Evolutionary conservation across 2,888 invertebrate genomes (phyloP), one percentile per base, ranked within the genome.

Genomic region (Scaptomyza polygonia): DNA sequence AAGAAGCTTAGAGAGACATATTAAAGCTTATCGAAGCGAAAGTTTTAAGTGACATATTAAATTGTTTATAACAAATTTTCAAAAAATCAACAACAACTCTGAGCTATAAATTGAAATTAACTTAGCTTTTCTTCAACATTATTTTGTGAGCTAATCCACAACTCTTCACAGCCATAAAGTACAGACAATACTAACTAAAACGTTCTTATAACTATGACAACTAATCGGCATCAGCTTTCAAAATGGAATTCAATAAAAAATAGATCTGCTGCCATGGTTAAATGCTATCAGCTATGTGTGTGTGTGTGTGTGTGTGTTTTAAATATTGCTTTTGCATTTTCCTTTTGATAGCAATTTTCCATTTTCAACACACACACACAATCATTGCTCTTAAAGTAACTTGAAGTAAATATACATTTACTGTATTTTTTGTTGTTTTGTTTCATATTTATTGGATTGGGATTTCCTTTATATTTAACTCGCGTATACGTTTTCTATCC

Each of bases 361-460:
- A 40, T 43, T 56, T 49, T 55, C n/a, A n/a, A n/a, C n/a, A 32
- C n/a, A n/a, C 25, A 25, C 39, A 27, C 49, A 55, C 42, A 42
- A 40, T 21, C 55, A 29, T 48, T 49, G 32, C 47, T 16, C 42
- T 52, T 14, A 40, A 29, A 36, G 51, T 47, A 40, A 52, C 40
- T 67, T 65, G 34, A 27, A 43, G 29, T 42, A 69, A 2, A 34
- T 21, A 34, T 34, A 34, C 7, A 34, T 36, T 5, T 34, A 14
- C 3, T 39, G 16, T 8, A 16, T 25, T 5, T 18, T 5, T 30
- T n/a, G 14, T 3, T 30, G n/a, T 32, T 21, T 62, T 27, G 5
- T 2, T 27, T 21, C 40, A 44, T 66, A 32, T 48, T 61, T 58
- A 65, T 67, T 69, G 84, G 84, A 34, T 81, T 84, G 65, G 18